phyloP scores from a whole-genome alignment of 2,113 vertebrate genomes.

The Coptodon bakossiorum region DNA sequence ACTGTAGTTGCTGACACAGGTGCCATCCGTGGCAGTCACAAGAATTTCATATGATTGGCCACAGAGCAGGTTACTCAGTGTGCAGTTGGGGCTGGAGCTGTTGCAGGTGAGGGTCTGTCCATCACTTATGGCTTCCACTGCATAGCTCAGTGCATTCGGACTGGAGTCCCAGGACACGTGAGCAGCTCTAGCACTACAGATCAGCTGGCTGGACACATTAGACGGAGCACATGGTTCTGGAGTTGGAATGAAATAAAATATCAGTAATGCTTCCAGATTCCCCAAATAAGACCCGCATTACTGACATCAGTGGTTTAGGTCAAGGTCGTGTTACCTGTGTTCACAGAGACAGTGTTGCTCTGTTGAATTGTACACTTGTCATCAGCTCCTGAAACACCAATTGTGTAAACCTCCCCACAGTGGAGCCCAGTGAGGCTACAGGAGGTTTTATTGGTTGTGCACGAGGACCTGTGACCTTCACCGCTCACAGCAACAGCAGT shows the following conservation, averaged over 20 bases:
- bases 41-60: conserved; percentile 31
- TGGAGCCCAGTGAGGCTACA: conserved; percentile 50
- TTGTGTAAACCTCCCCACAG: conserved; percentile 61
- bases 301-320: not conserved
- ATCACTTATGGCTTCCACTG: not conserved
- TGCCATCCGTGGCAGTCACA: conserved; percentile 44
- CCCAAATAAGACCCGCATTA: not conserved
- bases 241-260: not conserved
- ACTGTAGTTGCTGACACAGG: conserved; percentile 47
- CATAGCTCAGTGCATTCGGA: conserved; percentile 33
- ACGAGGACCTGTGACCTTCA: conserved; percentile 31
- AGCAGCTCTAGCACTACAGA: conserved; percentile 22
- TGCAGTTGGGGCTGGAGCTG: conserved; percentile 38
- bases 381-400: conserved; percentile 44
- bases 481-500: conserved; percentile 33
- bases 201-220: conserved; percentile 36
- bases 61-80: conserved; percentile 46
- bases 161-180: conserved; percentile 47
- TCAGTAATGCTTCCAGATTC: not conserved
- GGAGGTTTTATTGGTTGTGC: conserved; percentile 30
- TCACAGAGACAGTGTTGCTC: conserved; percentile 20
- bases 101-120: conserved; percentile 27
- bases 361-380: conserved; percentile 35
- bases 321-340: conserved; percentile 32
- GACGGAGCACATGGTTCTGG: conserved; percentile 55